Evolutionary conservation across 2,888 invertebrate genomes (phyloP).

Genomic region (Agonopterix heracliana): DNA sequence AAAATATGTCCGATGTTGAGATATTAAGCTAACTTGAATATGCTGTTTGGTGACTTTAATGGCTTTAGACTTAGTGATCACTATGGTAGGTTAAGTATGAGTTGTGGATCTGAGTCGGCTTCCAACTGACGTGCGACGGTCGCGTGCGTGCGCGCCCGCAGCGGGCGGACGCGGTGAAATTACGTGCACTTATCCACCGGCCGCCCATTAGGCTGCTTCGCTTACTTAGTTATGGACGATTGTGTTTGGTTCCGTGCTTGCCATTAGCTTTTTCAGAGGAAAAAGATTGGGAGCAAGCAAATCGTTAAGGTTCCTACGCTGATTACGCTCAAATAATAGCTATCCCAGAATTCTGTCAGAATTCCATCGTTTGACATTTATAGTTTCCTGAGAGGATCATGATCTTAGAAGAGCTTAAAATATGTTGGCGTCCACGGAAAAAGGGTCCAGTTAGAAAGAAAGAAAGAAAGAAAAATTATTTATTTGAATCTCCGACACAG

Average conservation of each 20-base stretch:
- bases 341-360: too few species aligned
- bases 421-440: too few species aligned
- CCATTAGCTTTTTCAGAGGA: background rate
- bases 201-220: constrained; percentile 50
- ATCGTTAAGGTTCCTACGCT: too few species aligned
- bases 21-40: constrained; percentile 21
- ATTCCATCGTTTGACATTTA: too few species aligned
- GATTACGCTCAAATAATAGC: too few species aligned
- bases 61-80: constrained; percentile 22
- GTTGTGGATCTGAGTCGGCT: constrained; percentile 30
- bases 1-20: constrained; percentile 26
- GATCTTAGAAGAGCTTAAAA: too few species aligned
- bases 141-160: constrained; percentile 55
- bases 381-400: too few species aligned
- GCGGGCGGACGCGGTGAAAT: constrained; percentile 63
- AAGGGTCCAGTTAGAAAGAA: too few species aligned
- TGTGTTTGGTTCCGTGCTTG: constrained; percentile 1
- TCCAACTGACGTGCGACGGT: constrained; percentile 46
- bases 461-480: too few species aligned
- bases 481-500: too few species aligned
- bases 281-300: too few species aligned
- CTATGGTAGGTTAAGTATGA: constrained; percentile 24
- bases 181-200: constrained; percentile 60
- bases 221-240: constrained; percentile 41
- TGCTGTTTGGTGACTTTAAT: background rate